Evolutionary conservation across 92 coral and sea anemone species (phyloP).

Genomic region (Bergia puertoricense): DNA sequence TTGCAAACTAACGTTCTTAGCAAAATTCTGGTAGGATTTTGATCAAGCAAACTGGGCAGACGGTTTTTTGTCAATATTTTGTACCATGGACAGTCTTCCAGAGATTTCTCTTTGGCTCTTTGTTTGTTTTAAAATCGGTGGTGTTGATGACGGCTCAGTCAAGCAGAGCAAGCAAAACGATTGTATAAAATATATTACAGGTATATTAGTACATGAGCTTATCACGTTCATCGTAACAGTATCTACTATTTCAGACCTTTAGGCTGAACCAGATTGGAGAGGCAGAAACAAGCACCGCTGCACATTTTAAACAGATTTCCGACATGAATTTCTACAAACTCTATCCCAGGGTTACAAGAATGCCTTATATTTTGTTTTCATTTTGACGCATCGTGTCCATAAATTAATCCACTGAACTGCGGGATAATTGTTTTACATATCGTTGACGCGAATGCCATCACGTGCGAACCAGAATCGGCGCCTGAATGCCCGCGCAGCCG

Average conservation of each 20-base stretch:
- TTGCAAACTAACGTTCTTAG: not conserved
- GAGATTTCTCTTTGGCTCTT: not conserved
- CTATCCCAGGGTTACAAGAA: no score
- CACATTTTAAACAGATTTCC: not conserved
- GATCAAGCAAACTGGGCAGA: not conserved
- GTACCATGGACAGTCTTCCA: not conserved
- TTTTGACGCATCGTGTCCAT: not conserved
- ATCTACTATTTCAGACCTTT: not conserved
- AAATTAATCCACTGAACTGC: not conserved
- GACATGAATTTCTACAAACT: not conserved
- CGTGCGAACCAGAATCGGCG: not conserved
- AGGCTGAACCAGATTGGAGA: not conserved
- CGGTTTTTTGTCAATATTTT: no score
- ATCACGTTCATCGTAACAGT: no score
- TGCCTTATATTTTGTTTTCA: not conserved
- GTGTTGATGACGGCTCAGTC: not conserved
- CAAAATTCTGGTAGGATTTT: not conserved
- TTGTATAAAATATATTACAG: not conserved
- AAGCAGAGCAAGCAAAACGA: not conserved
- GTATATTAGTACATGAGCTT: no score
- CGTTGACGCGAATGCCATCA: not conserved
- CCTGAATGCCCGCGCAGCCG: not conserved
- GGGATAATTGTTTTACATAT: no score
- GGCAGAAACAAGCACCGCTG: not conserved
- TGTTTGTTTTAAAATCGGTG: not conserved